These are phyloP conservation scores for Neoitamus cyanurus DNA, from an alignment of 2,888 invertebrate genomes.

Conservation along the genomic window DNA sequence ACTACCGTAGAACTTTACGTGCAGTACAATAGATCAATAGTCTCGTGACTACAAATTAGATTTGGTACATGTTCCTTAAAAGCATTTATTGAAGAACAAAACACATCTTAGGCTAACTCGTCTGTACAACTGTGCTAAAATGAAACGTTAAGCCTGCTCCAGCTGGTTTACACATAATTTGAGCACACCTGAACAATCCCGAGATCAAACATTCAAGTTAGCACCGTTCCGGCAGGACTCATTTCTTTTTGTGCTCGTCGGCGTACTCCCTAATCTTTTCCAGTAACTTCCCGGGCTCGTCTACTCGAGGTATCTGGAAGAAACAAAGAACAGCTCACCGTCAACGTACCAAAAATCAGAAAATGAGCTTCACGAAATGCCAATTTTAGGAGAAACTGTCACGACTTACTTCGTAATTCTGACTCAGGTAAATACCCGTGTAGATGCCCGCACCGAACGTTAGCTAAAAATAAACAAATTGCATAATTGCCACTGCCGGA, in stretches of 20 bases:
- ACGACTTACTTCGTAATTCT: conserved; percentile 76
- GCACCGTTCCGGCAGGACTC: conserved; percentile 43
- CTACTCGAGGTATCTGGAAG: conserved; percentile 82
- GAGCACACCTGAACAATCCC: not conserved
- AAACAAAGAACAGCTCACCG: not conserved
- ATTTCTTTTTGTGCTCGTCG: conserved; percentile 71
- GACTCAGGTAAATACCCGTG: conserved; percentile 77
- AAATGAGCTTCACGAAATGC: not conserved
- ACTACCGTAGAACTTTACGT: not conserved
- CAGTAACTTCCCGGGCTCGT: conserved; percentile 80
- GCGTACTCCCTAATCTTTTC: conserved; percentile 77
- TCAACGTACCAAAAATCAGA: not conserved
- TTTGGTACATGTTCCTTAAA: not conserved
- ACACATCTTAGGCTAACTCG: not conserved
- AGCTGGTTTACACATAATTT: not conserved
- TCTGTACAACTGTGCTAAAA: not conserved
- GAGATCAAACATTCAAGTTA: not conserved
- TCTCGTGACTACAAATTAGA: not conserved
- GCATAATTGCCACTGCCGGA: conserved; percentile 36
- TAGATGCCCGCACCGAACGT: conserved; percentile 77
- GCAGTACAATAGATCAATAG: not conserved
- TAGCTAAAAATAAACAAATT: conserved; percentile 67
- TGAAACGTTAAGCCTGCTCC: not conserved
- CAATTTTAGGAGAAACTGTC: conserved; percentile 21
- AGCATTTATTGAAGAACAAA: not conserved